Evolutionary conservation across 2,888 invertebrate genomes (phyloP).

Genomic region (Falcaria lacertinaria): DNA sequence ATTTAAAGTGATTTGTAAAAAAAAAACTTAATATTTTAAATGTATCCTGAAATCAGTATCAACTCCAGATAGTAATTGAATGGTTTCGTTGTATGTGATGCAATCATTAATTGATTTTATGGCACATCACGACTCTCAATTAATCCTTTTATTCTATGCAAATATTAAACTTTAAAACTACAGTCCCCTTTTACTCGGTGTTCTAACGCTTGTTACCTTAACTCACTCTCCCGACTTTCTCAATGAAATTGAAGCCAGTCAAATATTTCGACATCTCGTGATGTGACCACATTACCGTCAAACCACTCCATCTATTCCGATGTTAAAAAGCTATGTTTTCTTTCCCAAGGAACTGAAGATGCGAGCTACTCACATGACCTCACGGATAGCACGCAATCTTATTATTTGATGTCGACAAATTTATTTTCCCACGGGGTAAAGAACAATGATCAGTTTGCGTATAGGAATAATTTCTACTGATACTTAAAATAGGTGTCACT

Average conservation of each 20-base stretch:
- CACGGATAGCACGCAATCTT: constrained; percentile 8
- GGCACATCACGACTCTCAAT: background rate
- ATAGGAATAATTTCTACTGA: too few species aligned
- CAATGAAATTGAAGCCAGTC: too few species aligned
- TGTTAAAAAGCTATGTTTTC: constrained; percentile 57
- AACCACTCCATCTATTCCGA: constrained; percentile 5
- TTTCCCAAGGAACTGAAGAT: constrained; percentile 59
- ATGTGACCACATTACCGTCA: constrained; percentile 30
- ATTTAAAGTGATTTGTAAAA: background rate
- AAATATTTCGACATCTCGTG: constrained; percentile 5
- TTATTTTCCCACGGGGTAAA: constrained; percentile 14
- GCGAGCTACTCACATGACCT: constrained; percentile 24
- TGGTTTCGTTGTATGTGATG: background rate
- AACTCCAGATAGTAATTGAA: background rate
- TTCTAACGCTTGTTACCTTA: background rate
- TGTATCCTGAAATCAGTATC: background rate
- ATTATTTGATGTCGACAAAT: constrained; percentile 13
- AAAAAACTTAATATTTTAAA: background rate
- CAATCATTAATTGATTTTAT: background rate
- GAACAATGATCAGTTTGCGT: constrained; percentile 16
- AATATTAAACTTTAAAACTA: background rate
- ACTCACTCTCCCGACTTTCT: background rate
- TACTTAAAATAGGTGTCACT: too few species aligned
- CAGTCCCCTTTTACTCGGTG: background rate
- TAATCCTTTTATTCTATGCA: background rate